Percentiles rank a stretch among this genome's conserved stretches.
phyloP scores from a whole-genome alignment of 2,113 vertebrate genomes.

The Brachyistius frenatus region DNA sequence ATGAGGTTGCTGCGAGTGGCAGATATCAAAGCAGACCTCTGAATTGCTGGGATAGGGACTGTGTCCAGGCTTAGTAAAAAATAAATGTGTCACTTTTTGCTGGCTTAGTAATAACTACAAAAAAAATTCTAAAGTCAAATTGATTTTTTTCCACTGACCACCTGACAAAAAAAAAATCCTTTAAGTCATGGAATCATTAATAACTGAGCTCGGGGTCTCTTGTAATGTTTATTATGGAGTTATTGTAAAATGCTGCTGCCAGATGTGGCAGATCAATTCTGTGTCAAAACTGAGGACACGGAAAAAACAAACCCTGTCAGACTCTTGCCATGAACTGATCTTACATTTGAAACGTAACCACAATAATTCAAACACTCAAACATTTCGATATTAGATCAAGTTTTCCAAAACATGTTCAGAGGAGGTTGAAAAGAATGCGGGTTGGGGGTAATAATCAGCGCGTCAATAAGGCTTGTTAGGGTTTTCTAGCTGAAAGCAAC shows the following conservation, averaged over 20 bases:
- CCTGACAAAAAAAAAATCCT: constrained; percentile 29
- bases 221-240: constrained; percentile 33
- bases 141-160: constrained; percentile 22
- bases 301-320: constrained; percentile 15
- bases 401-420: constrained; percentile 60
- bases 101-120: background rate
- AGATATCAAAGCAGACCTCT: constrained; percentile 26
- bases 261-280: constrained; percentile 40
- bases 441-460: background rate
- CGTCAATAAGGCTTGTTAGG: constrained; percentile 1
- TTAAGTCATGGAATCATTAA: constrained; percentile 30
- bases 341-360: constrained; percentile 35
- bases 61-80: constrained; percentile 17
- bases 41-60: constrained; percentile 12
- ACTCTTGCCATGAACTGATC: constrained; percentile 25
- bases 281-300: constrained; percentile 21
- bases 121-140: background rate
- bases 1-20: constrained; percentile 20
- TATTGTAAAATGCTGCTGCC: constrained; percentile 40
- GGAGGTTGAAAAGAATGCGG: background rate
- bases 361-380: constrained; percentile 32
- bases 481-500: constrained; percentile 26
- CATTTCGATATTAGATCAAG: constrained; percentile 31
- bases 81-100: background rate
- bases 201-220: constrained; percentile 24